Base-by-base conservation (phyloP, 1,140 invertebrate species). In the Hirudo medicinalis region DNA sequence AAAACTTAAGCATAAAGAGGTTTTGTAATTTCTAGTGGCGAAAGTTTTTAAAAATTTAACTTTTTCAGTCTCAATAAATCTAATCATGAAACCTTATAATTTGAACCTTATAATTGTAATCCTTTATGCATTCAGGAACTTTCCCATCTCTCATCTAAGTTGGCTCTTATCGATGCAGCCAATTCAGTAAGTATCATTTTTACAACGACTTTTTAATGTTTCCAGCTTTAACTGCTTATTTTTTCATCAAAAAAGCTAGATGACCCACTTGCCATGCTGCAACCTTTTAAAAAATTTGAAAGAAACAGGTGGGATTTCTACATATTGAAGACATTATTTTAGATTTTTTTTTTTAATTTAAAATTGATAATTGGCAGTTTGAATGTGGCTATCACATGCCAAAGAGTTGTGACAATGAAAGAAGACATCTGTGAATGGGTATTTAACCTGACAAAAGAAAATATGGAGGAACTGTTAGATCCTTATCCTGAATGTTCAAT, bases 391-490 rank as follows among this genome's bases (percentile, higher is more conserved):
- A 75, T 87, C 13, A 77, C 77, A 55, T 85, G 84, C 54, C 76
- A 78, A 25, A 80, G 76, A 75, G 83, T 83, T 0, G 77, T 69
- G 60, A 75, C 85, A 72, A 75, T 87, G 73, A 74, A 78, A 29
- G 43, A 77, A 20, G 78, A 84, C 68, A 79, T 80, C 17, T 72
- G 84, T 2, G 80, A 85, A 53, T 88, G 86, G 86, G 83, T 86
- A 11, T 87, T 87, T 75, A 82, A 87, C 74, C 79, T 89, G 22
- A 86, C 86, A 69, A 85, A 87, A 76, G 78, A 79, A 57, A 89
- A 89, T 76, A 88, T 89, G 82, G 83, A 87, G 70, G 75, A 79
- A 20, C 79, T 85, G 79, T 89, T 87, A 76, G 83, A 85, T 73
- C 75, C 67, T 19, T 49, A 27, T 25, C 55, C 22, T 66, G 19